Evolutionary conservation across 2,797 vertebrate genomes (phyloP), one percentile per base, ranked within the genome.

Genomic region (Pipistrellus kuhlii): DNA sequence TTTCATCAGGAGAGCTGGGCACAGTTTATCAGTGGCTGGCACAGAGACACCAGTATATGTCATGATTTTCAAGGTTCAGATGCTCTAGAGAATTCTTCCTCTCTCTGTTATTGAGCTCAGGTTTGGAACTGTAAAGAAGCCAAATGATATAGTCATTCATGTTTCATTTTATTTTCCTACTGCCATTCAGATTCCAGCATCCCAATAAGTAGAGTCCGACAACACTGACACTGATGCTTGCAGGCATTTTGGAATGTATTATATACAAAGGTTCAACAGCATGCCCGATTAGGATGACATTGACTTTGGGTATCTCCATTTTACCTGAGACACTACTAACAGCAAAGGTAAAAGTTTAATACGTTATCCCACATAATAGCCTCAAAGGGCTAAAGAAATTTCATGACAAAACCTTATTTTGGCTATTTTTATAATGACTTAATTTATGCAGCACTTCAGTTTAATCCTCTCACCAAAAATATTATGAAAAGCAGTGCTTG

Each of bases 161-260:
- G 96, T 93, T 93, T 87, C 64, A 82, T 86, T 92, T 59, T 27
- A 80, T 89, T 91, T 92, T 30, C n/a, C 73, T 75, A 35, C 80
- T 91, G 85, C 73, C 14, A 30, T 94, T 95, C 68, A 76, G 71
- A 84, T 73, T 66, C 25, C 25, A 48, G 4, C 48, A 77, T 32
- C 44, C 86, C 3, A 27, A 2, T 87, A 41, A 48, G 81, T 41
- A 0, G 8, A 94, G 6, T 11, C 85, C 81, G 57, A 66, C 69
- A 76, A 88, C n/a, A 57, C 48, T 85, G 88, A 76, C 0, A 59
- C 95, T 38, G 38, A 38, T 38, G 86, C 0, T 75, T 57, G 86
- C 83, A 32, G 21, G 35, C 68, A 85, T 6, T 75, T 68, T 10
- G 21, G 35, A 91, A 95, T 41, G 18, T 35, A 82, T 64, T 41